Evolutionary conservation across 2,797 vertebrate species (phyloP).

Genomic region (Chaetophractus vellerosus): DNA sequence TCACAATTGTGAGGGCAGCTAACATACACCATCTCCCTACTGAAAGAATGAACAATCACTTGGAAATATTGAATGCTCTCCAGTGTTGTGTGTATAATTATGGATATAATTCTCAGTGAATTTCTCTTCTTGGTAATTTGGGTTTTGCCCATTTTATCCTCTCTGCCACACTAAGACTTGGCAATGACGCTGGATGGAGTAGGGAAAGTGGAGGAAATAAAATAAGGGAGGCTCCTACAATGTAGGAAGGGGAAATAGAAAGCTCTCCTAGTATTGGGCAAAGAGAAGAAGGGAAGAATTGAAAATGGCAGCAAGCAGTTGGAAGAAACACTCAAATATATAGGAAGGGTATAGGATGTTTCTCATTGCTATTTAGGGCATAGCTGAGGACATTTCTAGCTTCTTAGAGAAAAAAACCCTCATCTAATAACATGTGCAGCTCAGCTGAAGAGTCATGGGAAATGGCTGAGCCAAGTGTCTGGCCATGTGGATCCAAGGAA

Average conservation of each 20-base stretch:
- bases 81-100: too few species aligned
- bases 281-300: background rate
- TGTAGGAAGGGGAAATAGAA: too few species aligned
- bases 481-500: background rate
- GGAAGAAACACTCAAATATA: background rate
- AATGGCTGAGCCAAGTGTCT: too few species aligned
- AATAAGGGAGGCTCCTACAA: too few species aligned
- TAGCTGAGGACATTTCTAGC: background rate
- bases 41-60: background rate
- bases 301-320: background rate
- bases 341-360: background rate
- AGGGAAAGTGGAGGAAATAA: too few species aligned
- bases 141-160: background rate
- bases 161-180: background rate
- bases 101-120: background rate
- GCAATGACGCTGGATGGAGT: too few species aligned
- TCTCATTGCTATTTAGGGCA: background rate
- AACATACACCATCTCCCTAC: background rate
- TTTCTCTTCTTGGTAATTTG: background rate
- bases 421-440: background rate
- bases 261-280: background rate
- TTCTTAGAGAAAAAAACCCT: background rate
- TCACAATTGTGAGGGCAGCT: too few species aligned
- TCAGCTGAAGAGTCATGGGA: background rate
- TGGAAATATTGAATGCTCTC: background rate